A percentile compares a stretch with the other conserved stretches of the same genome.
Conservation (phyloP, 1,140 invertebrate genomes). For the Aricia agestis region DNA sequence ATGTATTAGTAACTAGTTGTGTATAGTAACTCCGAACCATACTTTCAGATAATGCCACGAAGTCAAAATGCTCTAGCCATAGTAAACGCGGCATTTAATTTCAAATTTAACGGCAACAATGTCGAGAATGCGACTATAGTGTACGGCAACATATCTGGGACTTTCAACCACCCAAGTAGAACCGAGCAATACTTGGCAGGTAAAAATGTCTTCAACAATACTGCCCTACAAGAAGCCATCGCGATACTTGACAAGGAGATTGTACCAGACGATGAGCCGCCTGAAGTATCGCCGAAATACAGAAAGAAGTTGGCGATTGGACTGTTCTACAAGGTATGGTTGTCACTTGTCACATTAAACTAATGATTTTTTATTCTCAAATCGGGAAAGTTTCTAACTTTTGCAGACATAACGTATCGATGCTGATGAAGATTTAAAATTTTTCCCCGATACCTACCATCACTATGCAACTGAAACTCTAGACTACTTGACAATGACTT, state of each 20-base stretch:
- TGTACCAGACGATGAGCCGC: slow-evolving; percentile 78
- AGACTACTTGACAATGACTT: too few species aligned
- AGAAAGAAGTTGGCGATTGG: slow-evolving; percentile 81
- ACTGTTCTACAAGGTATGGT: slow-evolving; percentile 85
- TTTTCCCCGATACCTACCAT: too few species aligned
- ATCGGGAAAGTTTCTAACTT: too few species aligned
- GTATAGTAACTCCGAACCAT: too few species aligned
- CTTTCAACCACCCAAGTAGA: slow-evolving; percentile 82
- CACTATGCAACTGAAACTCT: too few species aligned
- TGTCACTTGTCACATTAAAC: too few species aligned
- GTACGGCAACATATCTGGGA: slow-evolving; percentile 82
- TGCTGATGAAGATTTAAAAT: too few species aligned
- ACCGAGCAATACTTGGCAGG: slow-evolving; percentile 82
- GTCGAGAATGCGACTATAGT: slow-evolving; percentile 64
- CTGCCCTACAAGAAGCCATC: slow-evolving; percentile 77
- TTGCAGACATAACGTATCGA: too few species aligned
- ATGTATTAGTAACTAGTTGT: too few species aligned
- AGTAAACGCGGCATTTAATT: slow-evolving; percentile 87
- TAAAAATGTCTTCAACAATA: slow-evolving; percentile 73
- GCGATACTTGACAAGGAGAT: slow-evolving; percentile 78
- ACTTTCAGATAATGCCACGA: slow-evolving; percentile 83
- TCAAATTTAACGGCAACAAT: slow-evolving; percentile 76
- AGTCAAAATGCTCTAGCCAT: slow-evolving; percentile 89
- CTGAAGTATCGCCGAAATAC: slow-evolving; percentile 80
- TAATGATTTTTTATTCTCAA: too few species aligned